Conservation (phyloP, 2,113 vertebrate genomes). For the Gadus chalcogrammus region DNA sequence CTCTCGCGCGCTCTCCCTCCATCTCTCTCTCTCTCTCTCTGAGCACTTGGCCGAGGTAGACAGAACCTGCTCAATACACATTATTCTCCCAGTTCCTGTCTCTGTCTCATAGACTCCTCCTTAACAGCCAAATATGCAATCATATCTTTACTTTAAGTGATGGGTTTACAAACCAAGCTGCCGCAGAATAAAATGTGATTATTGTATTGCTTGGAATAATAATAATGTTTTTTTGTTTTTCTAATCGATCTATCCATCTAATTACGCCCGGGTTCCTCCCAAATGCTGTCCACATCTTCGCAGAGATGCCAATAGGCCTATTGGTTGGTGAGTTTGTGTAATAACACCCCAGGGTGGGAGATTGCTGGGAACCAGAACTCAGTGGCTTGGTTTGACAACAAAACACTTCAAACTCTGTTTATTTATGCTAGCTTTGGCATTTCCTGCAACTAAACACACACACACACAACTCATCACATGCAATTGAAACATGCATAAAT, state of each 20-base stretch:
- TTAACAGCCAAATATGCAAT: too few species aligned
- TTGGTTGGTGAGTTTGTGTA: neutral
- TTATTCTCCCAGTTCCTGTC: too few species aligned
- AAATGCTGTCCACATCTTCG: neutral
- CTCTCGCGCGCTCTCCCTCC: constrained; percentile 16
- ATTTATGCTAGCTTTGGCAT: constrained; percentile 28
- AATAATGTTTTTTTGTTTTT: too few species aligned
- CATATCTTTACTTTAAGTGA: too few species aligned
- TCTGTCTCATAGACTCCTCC: too few species aligned
- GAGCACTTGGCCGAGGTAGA: too few species aligned
- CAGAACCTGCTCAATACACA: too few species aligned
- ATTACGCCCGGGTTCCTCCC: too few species aligned
- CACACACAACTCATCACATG: neutral
- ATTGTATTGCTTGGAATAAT: neutral
- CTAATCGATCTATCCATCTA: too few species aligned
- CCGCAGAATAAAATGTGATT: too few species aligned
- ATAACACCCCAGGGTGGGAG: neutral
- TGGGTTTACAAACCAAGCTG: too few species aligned
- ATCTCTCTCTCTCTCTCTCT: constrained; percentile 6
- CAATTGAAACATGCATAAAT: too few species aligned
- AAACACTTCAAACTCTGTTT: constrained; percentile 25
- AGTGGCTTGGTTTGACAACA: neutral
- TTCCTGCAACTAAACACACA: constrained; percentile 33
- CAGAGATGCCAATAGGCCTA: neutral
- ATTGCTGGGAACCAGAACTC: neutral